phyloP scores from a whole-genome alignment of 2,797 vertebrate genomes.

The Coendou prehensilis region DNA sequence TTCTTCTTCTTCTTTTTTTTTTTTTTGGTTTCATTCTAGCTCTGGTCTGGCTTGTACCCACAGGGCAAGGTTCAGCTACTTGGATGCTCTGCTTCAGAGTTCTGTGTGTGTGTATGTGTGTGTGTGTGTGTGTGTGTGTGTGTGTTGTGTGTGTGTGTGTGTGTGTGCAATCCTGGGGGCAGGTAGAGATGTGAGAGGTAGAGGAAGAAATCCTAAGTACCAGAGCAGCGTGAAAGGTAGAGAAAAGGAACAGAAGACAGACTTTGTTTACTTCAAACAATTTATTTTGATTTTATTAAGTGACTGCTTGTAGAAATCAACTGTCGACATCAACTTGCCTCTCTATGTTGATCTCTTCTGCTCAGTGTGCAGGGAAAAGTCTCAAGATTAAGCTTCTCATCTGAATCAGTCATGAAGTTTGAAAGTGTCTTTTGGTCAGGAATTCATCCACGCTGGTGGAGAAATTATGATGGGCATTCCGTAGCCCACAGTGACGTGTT shows the following conservation, averaged over 20 bases:
- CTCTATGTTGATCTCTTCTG: not conserved
- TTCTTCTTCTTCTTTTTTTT: not conserved
- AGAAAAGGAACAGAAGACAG: not conserved
- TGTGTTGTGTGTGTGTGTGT: not conserved
- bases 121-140: not conserved
- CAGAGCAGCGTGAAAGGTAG: not conserved
- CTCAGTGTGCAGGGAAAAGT: not conserved
- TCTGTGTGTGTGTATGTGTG: not conserved
- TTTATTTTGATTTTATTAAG: not conserved
- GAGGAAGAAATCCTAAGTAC: not conserved
- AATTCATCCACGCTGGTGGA: not conserved
- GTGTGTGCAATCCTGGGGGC: not conserved
- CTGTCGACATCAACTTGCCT: not conserved
- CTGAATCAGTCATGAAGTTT: not conserved
- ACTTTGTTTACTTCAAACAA: slow-evolving; percentile 11
- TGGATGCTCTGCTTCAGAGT: not conserved
- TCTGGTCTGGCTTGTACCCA: not conserved
- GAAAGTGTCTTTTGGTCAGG: slow-evolving; percentile 46
- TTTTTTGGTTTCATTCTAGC: not conserved
- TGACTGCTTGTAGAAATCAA: slow-evolving; percentile 21
- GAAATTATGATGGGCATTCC: not conserved
- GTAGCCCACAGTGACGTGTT: not conserved
- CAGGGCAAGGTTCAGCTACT: not conserved
- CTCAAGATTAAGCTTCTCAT: not conserved
- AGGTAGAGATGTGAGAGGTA: not conserved